phyloP scores from a whole-genome alignment of 2,888 invertebrate genomes.

The Melipona bicolor region DNA sequence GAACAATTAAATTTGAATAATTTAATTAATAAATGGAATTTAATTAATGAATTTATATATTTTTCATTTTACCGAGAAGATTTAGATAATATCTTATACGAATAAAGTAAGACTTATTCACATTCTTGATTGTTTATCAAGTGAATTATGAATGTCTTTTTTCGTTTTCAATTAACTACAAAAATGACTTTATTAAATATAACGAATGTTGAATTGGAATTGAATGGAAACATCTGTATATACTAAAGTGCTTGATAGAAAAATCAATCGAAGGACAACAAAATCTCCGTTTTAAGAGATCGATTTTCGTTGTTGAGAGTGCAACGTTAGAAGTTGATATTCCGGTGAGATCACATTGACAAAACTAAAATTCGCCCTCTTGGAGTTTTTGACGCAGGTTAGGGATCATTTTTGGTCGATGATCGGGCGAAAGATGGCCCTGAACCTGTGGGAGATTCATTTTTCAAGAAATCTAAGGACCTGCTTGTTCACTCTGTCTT shows the following conservation, averaged over 20 bases:
- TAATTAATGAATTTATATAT: too few species aligned
- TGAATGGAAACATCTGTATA: neutral
- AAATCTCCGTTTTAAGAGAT: neutral
- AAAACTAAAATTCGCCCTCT: conserved; percentile 64
- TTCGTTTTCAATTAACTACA: neutral
- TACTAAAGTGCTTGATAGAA: neutral
- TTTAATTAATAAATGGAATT: too few species aligned
- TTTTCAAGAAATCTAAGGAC: conserved; percentile 79
- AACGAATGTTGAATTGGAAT: neutral
- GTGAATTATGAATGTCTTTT: neutral
- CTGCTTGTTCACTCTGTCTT: conserved; percentile 67
- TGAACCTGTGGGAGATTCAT: conserved; percentile 77
- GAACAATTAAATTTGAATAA: too few species aligned
- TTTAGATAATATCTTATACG: neutral
- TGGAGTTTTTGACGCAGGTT: conserved; percentile 73
- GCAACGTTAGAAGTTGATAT: conserved; percentile 48
- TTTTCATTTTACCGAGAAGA: too few species aligned
- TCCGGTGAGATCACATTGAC: conserved; percentile 55
- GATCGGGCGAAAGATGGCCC: conserved; percentile 59
- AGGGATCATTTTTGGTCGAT: conserved; percentile 65
- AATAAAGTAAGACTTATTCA: neutral
- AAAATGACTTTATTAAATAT: neutral
- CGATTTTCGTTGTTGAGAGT: conserved; percentile 17
- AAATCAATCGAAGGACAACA: neutral
- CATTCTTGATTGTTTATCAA: neutral